phyloP scores from a whole-genome alignment of 2,888 invertebrate species.

The Argyra leucocephala region DNA sequence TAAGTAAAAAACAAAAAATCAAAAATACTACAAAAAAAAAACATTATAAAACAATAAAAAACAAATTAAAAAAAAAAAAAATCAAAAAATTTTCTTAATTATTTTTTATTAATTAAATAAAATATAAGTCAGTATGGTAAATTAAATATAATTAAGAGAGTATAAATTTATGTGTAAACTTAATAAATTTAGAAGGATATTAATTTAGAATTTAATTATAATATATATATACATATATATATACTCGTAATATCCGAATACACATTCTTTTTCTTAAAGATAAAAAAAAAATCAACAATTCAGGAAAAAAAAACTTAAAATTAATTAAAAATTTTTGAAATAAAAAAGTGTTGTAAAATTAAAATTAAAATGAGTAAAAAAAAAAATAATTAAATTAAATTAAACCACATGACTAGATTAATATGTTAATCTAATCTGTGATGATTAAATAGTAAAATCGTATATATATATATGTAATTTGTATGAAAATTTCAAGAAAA shows the following conservation, averaged over 20 bases:
- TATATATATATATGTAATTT: constrained; percentile 2
- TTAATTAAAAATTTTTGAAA: too few species aligned
- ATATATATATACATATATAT: too few species aligned
- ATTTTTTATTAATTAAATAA: background rate
- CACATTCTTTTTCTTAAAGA: too few species aligned
- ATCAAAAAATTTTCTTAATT: too few species aligned
- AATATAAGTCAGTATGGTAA: background rate
- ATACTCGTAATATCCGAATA: too few species aligned
- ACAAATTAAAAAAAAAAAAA: too few species aligned
- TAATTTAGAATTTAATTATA: too few species aligned
- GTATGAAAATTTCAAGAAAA: background rate
- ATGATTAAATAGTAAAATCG: too few species aligned
- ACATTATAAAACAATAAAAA: background rate
- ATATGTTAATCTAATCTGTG: too few species aligned
- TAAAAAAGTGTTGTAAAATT: background rate
- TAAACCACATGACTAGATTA: too few species aligned
- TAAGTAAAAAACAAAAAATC: background rate
- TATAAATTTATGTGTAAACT: too few species aligned
- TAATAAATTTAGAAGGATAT: too few species aligned
- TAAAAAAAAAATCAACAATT: background rate
- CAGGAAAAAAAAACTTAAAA: background rate
- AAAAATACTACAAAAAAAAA: background rate
- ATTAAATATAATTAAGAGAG: background rate
- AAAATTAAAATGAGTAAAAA: background rate
- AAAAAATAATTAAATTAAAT: background rate